Percentiles rank a stretch among this genome's conserved stretches.
These are phyloP conservation scores for Oryzias javanicus DNA, from an alignment of 2,113 vertebrate species.

Conservation along the genomic window DNA sequence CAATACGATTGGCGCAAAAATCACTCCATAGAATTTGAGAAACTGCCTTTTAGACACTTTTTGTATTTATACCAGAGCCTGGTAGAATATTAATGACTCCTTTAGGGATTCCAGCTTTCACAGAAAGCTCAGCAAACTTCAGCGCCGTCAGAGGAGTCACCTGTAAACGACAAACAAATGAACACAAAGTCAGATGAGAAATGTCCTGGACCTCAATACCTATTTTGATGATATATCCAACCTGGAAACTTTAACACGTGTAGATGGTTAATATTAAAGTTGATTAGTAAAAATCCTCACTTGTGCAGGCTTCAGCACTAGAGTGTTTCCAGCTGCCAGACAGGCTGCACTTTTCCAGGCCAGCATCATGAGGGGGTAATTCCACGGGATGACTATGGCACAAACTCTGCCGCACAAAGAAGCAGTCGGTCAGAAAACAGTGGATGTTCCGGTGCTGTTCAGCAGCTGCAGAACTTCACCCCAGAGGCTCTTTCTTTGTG, in stretches of 20 bases:
- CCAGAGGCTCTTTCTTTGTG: conserved; percentile 79
- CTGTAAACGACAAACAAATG: conserved; percentile 47
- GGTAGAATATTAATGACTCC: conserved; percentile 86
- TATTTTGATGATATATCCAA: no score
- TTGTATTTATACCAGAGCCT: conserved; percentile 77
- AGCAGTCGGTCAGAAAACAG: neutral
- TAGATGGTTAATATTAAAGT: no score
- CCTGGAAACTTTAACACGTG: no score
- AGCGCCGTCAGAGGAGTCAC: conserved; percentile 87
- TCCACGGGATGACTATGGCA: conserved; percentile 88
- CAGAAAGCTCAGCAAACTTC: conserved; percentile 86
- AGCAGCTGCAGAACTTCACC: conserved; percentile 44
- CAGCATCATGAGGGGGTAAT: conserved; percentile 90
- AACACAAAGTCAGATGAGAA: neutral
- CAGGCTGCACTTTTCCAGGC: conserved; percentile 88
- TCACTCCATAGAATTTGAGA: no score
- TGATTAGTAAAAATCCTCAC: conserved; percentile 60
- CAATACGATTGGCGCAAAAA: no score
- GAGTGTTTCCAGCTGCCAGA: conserved; percentile 85
- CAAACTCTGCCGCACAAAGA: conserved; percentile 76
- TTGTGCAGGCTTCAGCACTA: conserved; percentile 87
- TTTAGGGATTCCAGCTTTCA: conserved; percentile 85
- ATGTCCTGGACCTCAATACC: neutral
- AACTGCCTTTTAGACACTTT: neutral
- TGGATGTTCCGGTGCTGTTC: no score